Percentiles rank a stretch among this genome's conserved stretches.
These are phyloP conservation scores for Mycetomoellerius zeteki DNA, from an alignment of 1,140 invertebrate genomes.

Conservation along the genomic window DNA sequence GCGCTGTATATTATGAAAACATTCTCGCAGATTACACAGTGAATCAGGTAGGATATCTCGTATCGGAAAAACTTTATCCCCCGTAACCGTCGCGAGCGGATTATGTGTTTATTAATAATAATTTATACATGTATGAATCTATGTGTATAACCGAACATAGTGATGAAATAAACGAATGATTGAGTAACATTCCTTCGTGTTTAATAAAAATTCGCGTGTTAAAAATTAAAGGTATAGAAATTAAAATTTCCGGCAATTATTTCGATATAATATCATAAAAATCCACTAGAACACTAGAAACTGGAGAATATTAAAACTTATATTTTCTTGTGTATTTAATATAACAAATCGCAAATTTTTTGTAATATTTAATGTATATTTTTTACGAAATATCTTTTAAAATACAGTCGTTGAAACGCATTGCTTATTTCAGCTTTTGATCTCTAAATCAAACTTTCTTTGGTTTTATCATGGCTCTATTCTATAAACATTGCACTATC, in stretches of 20 bases:
- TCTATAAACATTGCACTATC: conserved; percentile 52
- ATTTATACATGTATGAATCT: conserved; percentile 5
- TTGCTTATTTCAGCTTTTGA: conserved; percentile 1
- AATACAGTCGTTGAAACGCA: background rate
- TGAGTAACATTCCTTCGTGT: conserved; percentile 37
- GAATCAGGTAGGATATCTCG: conserved; percentile 46
- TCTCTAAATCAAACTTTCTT: conserved; percentile 40
- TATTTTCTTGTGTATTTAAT: background rate
- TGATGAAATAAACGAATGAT: conserved; percentile 47
- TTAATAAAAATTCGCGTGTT: background rate
- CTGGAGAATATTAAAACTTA: background rate
- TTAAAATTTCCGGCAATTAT: background rate
- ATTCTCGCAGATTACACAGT: conserved; percentile 55
- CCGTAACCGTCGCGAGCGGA: conserved; percentile 52
- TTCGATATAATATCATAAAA: background rate
- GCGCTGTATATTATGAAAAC: conserved; percentile 48
- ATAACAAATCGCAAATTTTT: background rate
- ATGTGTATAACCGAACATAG: background rate
- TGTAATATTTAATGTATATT: background rate
- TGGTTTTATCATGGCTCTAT: conserved; percentile 48
- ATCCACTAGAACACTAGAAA: background rate
- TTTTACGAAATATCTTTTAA: background rate
- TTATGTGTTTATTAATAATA: conserved; percentile 63
- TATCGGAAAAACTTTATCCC: conserved; percentile 61
- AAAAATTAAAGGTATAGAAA: conserved; percentile 16